Base-by-base conservation (phyloP, 2,888 invertebrate genomes). In the Lasioglossum vierecki region DNA sequence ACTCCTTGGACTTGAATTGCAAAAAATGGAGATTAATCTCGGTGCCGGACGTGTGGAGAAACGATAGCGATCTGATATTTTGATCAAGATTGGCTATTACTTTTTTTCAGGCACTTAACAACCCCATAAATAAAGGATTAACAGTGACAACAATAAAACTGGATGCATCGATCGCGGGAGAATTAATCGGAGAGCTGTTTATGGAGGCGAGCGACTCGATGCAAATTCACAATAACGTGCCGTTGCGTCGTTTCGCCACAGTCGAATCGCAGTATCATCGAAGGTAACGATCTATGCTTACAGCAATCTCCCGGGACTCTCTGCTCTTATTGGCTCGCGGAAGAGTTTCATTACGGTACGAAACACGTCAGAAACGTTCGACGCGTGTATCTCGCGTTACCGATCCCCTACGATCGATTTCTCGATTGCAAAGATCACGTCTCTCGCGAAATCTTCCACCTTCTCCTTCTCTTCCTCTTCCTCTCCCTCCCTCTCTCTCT, bases 401-500 rank as follows among this genome's bases (percentile, higher is more conserved):
- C 87, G 87, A 88, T 85, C 81, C 80, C 26, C 70, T 11, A 68
- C 83, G 87, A 88, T 88, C 87, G 88, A 87, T 85, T 85, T 85
- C 85, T 83, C 88, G 88, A 88, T 87, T 82, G 87, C 85, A 76
- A 75, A 78, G 88, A 88, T 88, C 88, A 79, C 87, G 87, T 83
- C 87, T 82, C 30, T 76, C 75, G 86, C 77, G 77, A 85, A 76
- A 80, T 76, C 80, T 78, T 81, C 84, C 66, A 76, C 63, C 79
- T 46, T 73, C 18, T 26, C 9, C 66, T 73, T 44, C 35, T 75
- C 75, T 73, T 1, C 71, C 53, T 49, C 18, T n/a, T n/a, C 35
- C 35, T 73, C 18, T 26, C 9, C 57, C 70, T 44, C 35, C 2
- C 35, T 35, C 2, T 35, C 9, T 53, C 53, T 6, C 22, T n/a